These are phyloP conservation scores for Saguinus midas DNA, from an alignment of 2,113 vertebrate species.

Conservation along the genomic window DNA sequence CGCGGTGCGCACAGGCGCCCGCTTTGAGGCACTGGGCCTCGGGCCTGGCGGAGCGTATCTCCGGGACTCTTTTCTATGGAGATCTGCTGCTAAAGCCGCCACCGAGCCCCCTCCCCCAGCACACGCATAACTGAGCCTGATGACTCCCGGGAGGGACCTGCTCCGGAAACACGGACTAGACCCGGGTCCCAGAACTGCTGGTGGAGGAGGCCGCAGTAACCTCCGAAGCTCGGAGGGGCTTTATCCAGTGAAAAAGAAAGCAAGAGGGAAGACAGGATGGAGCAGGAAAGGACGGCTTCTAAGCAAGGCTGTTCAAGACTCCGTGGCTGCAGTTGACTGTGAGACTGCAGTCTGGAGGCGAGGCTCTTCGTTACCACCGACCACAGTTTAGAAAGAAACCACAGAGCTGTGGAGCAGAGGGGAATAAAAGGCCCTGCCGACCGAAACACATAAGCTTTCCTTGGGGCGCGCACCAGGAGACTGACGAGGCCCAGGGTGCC, in stretches of 20 bases:
- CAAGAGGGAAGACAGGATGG: background rate
- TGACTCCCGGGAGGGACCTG: background rate
- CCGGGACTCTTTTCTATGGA: accelerated
- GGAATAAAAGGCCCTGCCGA: background rate
- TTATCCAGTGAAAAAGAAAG: background rate
- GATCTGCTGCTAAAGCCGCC: background rate
- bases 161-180: background rate
- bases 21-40: background rate
- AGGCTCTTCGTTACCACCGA: background rate
- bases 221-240: background rate
- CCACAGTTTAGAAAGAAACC: background rate
- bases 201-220: background rate
- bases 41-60: accelerated
- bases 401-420: too few species aligned
- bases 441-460: background rate
- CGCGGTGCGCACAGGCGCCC: background rate
- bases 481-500: background rate
- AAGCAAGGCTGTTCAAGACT: background rate
- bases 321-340: accelerated
- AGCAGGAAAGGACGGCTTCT: background rate
- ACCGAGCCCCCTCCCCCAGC: accelerated
- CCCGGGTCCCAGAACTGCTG: too few species aligned
- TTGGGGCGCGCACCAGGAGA: too few species aligned
- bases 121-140: background rate
- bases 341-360: too few species aligned